phyloP scores from a whole-genome alignment of 2,888 invertebrate genomes.

The Cremastobaeus sp. region DNA sequence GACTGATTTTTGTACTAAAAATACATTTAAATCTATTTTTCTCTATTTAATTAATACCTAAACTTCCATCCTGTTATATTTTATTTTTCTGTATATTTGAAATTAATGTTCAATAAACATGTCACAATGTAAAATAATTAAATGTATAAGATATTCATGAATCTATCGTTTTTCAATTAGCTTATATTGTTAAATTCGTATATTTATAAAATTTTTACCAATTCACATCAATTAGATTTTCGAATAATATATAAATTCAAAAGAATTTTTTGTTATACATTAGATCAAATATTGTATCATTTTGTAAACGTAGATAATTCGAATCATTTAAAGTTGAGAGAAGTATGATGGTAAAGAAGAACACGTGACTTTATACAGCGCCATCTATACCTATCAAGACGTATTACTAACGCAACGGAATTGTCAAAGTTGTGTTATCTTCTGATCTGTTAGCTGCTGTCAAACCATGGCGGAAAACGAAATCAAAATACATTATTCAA shows the following conservation, averaged over 20 bases:
- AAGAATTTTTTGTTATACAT: not conserved
- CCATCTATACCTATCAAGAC: not conserved
- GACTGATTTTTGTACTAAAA: not conserved
- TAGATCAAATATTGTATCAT: not conserved
- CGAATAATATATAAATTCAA: not conserved
- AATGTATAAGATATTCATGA: too few species aligned
- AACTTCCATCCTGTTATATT: too few species aligned
- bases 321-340: not conserved
- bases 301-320: not conserved
- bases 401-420: conserved; percentile 6
- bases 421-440: conserved; percentile 6
- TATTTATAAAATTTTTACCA: not conserved
- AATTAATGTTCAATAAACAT: too few species aligned
- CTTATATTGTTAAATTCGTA: not conserved
- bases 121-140: too few species aligned
- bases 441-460: conserved; percentile 7
- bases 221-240: not conserved
- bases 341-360: not conserved
- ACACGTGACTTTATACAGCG: conserved; percentile 3
- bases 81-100: too few species aligned
- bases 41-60: not conserved
- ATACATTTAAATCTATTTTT: conserved; percentile 4
- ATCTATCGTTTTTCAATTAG: not conserved
- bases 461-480: conserved; percentile 5
- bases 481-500: conserved; percentile 4